Evolutionary conservation across 53 echinoderm and acorn worm genomes (phyloP).

Genomic region (Antedon mediterranea): DNA sequence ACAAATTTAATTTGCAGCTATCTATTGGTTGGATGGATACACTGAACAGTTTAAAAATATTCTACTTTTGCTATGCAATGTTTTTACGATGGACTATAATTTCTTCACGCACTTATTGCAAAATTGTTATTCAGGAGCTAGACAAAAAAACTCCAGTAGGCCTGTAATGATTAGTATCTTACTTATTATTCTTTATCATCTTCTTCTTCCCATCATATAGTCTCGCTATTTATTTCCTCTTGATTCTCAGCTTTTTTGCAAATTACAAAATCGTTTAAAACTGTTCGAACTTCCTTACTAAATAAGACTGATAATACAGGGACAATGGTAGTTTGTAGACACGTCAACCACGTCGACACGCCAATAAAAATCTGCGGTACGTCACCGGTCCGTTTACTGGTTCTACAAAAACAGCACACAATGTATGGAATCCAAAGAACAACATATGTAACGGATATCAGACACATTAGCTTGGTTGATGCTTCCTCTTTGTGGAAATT

Average conservation of each 20-base stretch:
- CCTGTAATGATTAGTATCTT: too few species aligned
- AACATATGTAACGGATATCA: constrained; percentile 44
- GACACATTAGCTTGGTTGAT: constrained; percentile 46
- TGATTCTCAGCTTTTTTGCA: neutral
- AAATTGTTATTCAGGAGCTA: too few species aligned
- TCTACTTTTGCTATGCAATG: too few species aligned
- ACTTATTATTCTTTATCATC: too few species aligned
- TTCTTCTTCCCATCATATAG: neutral
- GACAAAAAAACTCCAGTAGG: too few species aligned
- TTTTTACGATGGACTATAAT: too few species aligned
- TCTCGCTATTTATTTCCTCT: neutral
- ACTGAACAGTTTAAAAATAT: too few species aligned
- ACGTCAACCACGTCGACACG: neutral
- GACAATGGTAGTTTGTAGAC: neutral
- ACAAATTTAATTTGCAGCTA: too few species aligned
- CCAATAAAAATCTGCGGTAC: neutral
- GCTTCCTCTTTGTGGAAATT: constrained; percentile 73
- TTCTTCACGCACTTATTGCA: too few species aligned
- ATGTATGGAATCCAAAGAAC: constrained; percentile 80
- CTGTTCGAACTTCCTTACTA: neutral
- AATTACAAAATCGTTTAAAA: neutral
- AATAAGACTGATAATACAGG: neutral
- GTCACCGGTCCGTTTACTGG: neutral
- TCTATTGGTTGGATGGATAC: too few species aligned
- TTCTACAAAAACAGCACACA: constrained; percentile 46